Conservation (phyloP, 2,113 vertebrate genomes). For the Prinia subflava region DNA sequence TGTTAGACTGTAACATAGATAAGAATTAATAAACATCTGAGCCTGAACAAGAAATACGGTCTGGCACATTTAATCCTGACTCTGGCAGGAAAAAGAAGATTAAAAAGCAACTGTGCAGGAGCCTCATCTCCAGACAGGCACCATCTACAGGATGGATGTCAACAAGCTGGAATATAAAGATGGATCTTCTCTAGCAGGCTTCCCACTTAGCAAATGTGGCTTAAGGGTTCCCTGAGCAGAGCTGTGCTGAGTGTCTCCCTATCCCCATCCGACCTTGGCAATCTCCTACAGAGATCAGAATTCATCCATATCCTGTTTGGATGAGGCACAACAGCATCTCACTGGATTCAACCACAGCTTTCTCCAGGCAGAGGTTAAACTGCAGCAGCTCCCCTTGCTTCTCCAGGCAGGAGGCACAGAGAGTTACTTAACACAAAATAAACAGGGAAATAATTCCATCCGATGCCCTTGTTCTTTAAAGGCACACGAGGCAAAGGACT, state of each 20-base stretch:
- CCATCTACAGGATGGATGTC: not conserved
- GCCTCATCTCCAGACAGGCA: not conserved
- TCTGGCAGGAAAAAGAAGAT: not conserved
- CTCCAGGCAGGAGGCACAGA: not conserved
- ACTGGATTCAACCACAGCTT: not conserved
- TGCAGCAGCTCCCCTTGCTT: not conserved
- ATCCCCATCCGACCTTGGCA: not conserved
- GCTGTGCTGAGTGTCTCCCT: fast-evolving
- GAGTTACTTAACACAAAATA: not conserved
- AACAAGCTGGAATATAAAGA: not conserved
- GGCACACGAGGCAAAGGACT: not conserved
- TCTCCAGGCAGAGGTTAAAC: not conserved
- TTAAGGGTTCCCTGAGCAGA: not conserved
- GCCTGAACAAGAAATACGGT: not conserved
- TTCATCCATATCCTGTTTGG: not conserved
- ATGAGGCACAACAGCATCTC: fast-evolving
- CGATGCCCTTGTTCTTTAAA: not conserved
- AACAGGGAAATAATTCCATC: not conserved
- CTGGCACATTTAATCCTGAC: not conserved
- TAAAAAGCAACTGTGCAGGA: not conserved
- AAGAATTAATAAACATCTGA: not conserved
- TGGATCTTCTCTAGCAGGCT: not conserved
- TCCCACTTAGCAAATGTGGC: not conserved
- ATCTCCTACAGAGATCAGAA: not conserved
- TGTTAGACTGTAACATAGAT: not conserved